Evolutionary conservation across 1,140 invertebrate genomes (phyloP), one percentile per base, ranked within the genome.

Genomic region (Microplitis demolitor): DNA sequence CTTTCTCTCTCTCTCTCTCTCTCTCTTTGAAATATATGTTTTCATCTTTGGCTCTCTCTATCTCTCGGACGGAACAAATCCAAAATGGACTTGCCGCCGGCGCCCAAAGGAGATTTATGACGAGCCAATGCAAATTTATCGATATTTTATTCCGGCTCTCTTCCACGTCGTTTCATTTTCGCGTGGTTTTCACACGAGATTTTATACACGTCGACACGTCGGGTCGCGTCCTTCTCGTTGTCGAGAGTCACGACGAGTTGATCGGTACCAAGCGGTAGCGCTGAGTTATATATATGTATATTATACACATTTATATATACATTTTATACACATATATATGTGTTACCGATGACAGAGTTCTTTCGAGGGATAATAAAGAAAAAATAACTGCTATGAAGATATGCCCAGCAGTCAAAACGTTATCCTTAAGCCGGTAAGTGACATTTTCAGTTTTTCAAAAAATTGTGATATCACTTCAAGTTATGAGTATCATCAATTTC

Each of bases 401-500:
- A 66, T 66, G 45, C n/a, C 16, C 13, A 3, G 39, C 39, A 66
- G 63, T 66, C 37, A 45, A 50, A 66, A 33, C 24, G 63, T 51
- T 31, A 58, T 58, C 56, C 56, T 58, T 50, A 62, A 14, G 8
- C 11, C 9, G 31, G 34, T 35, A 66, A 66, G 61, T 14, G 54
- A 72, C 50, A 66, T 51, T 64, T 63, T 9, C 37, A 53, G 61
- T 64, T 63, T 53, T 51, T 51, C 34, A 73, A 77, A 77, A 78
- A 80, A 79, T 77, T 67, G 64, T 74, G 78, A 78, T 80, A 79
- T 77, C 67, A 71, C 64, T 62, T 50, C 72, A 77, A 83, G 78
- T 79, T 83, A 81, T 78, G 78, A 76, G 76, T 62, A 60, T 75
- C 78, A 79, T 83, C 80, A 80, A 83, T 83, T 82, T 80, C 75